Percentiles rank a stretch among this genome's conserved stretches.
phyloP scores from a whole-genome alignment of 2,797 vertebrate species.

The Sebastes aleutianus region DNA sequence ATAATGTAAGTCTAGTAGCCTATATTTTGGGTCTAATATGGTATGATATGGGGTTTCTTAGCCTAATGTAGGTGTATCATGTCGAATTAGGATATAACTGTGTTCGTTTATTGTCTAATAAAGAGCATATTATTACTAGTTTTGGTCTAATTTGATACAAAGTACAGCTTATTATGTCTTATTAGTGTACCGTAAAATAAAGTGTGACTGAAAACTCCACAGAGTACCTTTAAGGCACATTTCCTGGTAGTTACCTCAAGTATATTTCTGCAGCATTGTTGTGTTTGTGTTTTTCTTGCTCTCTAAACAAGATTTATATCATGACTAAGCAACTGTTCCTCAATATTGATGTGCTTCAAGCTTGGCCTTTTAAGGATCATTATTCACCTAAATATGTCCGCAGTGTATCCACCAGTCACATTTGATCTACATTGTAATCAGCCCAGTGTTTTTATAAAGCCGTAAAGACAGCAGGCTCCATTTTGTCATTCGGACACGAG shows the following conservation, averaged over 20 bases:
- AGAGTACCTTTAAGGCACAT: not conserved
- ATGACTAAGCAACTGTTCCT: not conserved
- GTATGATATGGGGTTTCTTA: not conserved
- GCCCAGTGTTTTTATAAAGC: slow-evolving; percentile 17
- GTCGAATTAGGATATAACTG: not conserved
- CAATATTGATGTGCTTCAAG: slow-evolving; percentile 20
- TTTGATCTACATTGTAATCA: slow-evolving; percentile 39
- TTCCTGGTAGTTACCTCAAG: not conserved
- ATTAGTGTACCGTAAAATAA: not conserved
- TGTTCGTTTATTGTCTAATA: not conserved
- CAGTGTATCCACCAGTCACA: slow-evolving; percentile 9
- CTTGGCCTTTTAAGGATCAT: slow-evolving; percentile 25
- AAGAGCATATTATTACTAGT: not conserved
- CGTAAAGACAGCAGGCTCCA: slow-evolving; percentile 25
- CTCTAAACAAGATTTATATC: slow-evolving; percentile 3
- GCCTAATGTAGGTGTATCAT: not conserved
- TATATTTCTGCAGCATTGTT: not conserved
- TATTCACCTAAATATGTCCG: slow-evolving; percentile 27
- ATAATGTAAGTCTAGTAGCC: not conserved
- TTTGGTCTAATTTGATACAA: too few relatives aligned
- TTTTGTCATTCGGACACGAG: slow-evolving; percentile 33
- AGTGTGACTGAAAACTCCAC: not conserved
- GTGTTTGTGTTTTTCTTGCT: not conserved
- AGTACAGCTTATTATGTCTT: not conserved
- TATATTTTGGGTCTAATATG: not conserved